Conservation (phyloP, 2,888 invertebrate species). For the Pteria penguin region DNA sequence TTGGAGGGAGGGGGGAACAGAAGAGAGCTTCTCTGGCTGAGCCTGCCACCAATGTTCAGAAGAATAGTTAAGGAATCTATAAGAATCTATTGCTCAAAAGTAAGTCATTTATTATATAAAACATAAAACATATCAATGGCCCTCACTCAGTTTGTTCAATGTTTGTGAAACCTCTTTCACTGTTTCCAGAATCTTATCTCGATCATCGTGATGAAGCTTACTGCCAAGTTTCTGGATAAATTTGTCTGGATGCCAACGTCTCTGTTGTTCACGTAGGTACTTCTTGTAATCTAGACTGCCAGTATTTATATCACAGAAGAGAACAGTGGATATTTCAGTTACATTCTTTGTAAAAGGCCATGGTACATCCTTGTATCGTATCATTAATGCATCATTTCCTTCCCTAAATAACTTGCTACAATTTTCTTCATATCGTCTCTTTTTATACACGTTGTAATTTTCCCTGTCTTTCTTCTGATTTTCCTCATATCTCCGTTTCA, state of each 20-base stretch:
- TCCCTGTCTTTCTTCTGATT: conserved; percentile 46
- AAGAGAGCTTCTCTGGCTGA: no score
- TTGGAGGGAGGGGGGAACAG: no score
- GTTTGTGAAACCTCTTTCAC: conserved; percentile 75
- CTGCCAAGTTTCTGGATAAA: conserved; percentile 73
- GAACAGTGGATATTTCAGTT: conserved; percentile 54
- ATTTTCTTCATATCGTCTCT: conserved; percentile 60
- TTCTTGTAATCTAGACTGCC: conserved; percentile 55
- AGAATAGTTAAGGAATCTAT: no score
- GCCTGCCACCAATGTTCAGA: no score
- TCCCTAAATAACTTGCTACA: conserved; percentile 50
- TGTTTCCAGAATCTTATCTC: conserved; percentile 61
- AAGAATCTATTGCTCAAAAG: no score
- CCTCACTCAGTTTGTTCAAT: conserved; percentile 54
- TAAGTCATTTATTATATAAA: no score
- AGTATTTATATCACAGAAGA: conserved; percentile 66
- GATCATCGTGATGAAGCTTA: conserved; percentile 57
- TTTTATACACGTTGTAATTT: conserved; percentile 47
- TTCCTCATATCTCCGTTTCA: conserved; percentile 60
- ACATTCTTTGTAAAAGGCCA: conserved; percentile 66
- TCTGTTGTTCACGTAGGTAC: conserved; percentile 69
- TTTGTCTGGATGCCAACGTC: conserved; percentile 78
- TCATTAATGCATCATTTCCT: conserved; percentile 41
- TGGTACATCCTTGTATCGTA: conserved; percentile 67
- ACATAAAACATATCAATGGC: not conserved